Conservation (phyloP, 2,797 vertebrate species). For the Eptatretus atami region DNA sequence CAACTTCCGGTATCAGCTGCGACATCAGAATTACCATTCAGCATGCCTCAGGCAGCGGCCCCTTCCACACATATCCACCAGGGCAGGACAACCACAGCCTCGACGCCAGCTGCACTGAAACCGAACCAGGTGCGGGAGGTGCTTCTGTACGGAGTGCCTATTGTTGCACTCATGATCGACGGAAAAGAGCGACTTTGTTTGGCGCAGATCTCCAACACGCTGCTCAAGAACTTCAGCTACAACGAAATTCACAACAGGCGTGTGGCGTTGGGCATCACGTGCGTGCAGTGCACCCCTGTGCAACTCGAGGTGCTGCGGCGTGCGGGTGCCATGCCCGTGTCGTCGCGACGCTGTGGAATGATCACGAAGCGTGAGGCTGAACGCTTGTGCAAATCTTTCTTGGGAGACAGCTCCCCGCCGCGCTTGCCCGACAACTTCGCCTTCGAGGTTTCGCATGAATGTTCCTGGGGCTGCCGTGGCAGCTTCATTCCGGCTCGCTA, state of each 20-base stretch:
- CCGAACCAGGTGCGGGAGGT: conserved; percentile 85
- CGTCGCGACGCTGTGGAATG: conserved; percentile 51
- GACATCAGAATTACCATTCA: no score
- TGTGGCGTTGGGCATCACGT: conserved; percentile 51
- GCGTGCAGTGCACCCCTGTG: conserved; percentile 54
- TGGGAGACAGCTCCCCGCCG: conserved; percentile 41
- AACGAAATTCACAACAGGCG: conserved; percentile 64
- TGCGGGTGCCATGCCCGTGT: conserved; percentile 58
- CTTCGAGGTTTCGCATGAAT: conserved; percentile 47
- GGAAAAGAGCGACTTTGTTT: conserved; percentile 58
- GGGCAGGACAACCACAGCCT: no score
- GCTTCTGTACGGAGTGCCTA: conserved; percentile 62
- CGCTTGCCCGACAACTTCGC: conserved; percentile 58
- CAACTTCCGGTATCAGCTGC: no score
- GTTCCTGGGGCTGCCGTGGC: conserved; percentile 45
- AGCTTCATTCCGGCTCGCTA: conserved; percentile 54
- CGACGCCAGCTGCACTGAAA: conserved; percentile 23
- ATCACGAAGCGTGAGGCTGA: conserved; percentile 63
- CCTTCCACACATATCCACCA: no score
- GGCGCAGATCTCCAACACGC: conserved; percentile 56
- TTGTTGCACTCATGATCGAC: conserved; percentile 74
- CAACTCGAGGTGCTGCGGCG: conserved; percentile 54
- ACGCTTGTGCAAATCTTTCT: conserved; percentile 49
- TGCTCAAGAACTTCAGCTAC: conserved; percentile 59
- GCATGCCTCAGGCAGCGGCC: no score